These are phyloP conservation scores for Emys orbicularis DNA, from an alignment of 2,797 vertebrate species.

Conservation along the genomic window DNA sequence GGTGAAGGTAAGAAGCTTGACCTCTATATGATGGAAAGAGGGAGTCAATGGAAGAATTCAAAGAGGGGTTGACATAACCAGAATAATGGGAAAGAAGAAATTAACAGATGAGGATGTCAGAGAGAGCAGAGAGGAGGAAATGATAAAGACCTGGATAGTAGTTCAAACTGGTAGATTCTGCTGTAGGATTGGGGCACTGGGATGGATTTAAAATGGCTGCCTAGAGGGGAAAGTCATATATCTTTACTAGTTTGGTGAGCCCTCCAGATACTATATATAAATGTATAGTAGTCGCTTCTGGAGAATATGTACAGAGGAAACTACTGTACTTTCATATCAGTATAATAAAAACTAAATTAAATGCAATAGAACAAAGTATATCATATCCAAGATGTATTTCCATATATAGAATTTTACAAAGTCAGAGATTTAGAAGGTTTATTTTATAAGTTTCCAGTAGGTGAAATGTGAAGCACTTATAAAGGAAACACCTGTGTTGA, in stretches of 20 bases:
- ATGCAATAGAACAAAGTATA: background rate
- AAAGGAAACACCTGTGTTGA: conserved; percentile 74
- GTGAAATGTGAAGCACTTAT: conserved; percentile 8
- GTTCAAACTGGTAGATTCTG: background rate
- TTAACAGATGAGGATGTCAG: background rate
- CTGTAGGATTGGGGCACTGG: background rate
- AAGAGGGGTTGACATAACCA: background rate
- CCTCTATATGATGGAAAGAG: background rate
- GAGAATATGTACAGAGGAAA: background rate
- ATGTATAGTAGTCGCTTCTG: conserved; percentile 6
- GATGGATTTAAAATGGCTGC: background rate
- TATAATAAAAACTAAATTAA: background rate
- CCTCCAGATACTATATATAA: background rate
- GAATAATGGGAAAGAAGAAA: background rate
- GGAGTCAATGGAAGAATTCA: background rate
- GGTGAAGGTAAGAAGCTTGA: background rate
- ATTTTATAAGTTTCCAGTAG: conserved; percentile 16
- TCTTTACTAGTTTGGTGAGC: background rate
- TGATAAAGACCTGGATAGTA: background rate
- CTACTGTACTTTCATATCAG: background rate
- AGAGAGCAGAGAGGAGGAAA: background rate
- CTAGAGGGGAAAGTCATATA: background rate
- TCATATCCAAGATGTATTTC: background rate
- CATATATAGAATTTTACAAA: background rate
- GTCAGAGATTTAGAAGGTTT: background rate